These are phyloP conservation scores for Silurus asotus DNA, from an alignment of 2,113 vertebrate species.

Conservation along the genomic window DNA sequence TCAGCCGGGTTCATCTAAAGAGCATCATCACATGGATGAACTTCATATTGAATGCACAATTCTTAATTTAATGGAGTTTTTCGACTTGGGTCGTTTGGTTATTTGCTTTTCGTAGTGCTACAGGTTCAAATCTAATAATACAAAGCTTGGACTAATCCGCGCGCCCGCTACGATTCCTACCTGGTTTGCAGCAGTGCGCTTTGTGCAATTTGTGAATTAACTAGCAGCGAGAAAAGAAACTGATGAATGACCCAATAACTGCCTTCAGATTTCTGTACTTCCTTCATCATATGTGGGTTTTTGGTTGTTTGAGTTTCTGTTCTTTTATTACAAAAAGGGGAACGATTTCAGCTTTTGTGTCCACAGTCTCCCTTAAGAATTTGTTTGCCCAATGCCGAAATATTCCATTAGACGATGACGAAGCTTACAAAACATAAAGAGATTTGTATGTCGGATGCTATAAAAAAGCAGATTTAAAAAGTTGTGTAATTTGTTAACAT, in stretches of 20 bases:
- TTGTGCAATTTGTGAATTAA: not conserved
- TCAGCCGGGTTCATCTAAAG: not conserved
- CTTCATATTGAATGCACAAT: not conserved
- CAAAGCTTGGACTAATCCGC: not conserved
- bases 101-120: not conserved
- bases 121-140: not conserved
- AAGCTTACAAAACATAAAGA: not conserved
- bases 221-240: not conserved
- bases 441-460: not conserved
- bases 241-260: not conserved
- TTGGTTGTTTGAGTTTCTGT: not conserved
- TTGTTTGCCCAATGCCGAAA: not conserved
- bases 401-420: not conserved
- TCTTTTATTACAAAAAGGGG: not conserved
- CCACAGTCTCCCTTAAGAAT: not conserved
- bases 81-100: not conserved
- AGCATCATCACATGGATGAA: not conserved
- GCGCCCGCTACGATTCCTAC: not conserved
- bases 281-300: not conserved
- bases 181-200: not conserved
- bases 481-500: not conserved
- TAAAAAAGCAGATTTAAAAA: not conserved
- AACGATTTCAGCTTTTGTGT: not conserved
- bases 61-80: not conserved
- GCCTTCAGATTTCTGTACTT: not conserved